A percentile compares a stretch with the other conserved stretches of the same genome.
These are phyloP conservation scores for Lerista edwardsae DNA, from an alignment of 2,797 vertebrate genomes.

Conservation along the genomic window DNA sequence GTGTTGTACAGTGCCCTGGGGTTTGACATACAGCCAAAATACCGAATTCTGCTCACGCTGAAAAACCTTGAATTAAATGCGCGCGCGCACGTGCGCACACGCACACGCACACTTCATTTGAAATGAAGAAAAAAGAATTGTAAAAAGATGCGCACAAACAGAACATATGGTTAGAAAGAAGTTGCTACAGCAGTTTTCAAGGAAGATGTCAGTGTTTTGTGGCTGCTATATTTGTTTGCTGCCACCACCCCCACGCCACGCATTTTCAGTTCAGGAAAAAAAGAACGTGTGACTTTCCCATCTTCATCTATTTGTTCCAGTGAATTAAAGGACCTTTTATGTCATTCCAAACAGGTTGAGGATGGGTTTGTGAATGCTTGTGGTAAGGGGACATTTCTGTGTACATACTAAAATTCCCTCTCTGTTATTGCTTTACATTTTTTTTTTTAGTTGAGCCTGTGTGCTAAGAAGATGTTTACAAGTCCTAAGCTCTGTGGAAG, in stretches of 20 bases:
- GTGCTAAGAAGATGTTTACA: neutral
- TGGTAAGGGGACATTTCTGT: neutral
- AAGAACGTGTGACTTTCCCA: neutral
- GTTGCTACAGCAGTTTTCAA: neutral
- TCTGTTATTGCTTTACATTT: neutral
- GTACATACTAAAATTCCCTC: no score
- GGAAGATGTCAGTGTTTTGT: neutral
- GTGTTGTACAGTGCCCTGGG: neutral
- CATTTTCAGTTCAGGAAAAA: neutral
- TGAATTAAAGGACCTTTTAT: neutral
- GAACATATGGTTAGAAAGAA: neutral
- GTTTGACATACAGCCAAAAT: neutral
- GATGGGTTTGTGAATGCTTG: neutral
- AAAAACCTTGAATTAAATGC: neutral
- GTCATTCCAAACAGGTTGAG: no score
- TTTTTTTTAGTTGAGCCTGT: neutral
- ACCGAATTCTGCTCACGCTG: neutral
- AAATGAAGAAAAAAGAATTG: neutral
- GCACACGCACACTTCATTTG: no score
- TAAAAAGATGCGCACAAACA: neutral
- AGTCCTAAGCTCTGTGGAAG: no score
- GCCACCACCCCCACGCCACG: no score
- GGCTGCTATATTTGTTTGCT: neutral
- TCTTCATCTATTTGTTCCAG: neutral
- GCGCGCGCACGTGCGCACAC: no score